Base-by-base conservation (phyloP, 2,888 invertebrate species). In the Rhimphoctona megacephalus region DNA sequence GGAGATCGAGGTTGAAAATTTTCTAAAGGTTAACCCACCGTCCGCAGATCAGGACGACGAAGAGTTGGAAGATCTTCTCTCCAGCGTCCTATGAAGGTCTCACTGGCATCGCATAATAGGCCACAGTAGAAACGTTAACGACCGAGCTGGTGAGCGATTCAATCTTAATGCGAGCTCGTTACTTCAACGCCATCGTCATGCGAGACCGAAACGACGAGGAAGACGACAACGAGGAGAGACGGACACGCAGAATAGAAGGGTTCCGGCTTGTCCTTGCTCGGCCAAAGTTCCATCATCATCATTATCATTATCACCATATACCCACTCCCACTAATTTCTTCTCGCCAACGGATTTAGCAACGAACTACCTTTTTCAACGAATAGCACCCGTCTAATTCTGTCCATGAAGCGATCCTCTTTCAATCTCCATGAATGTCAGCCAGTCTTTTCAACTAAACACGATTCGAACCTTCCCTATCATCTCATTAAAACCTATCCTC, bases 131-230 rank as follows among this genome's bases (percentile, higher is more conserved):
- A 89, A 89, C 85, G 91, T 91, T 91, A 92, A 92, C 91, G 92
- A 92, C 91, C 90, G 88, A 80, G 89, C 90, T 88, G 89, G 90
- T 90, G 90, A 89, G 90, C 90, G 90, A 92, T 92, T 92, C 91
- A 92, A 91, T 91, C 90, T 91, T 91, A 92, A 92, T 91, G 92
- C 90, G 87, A 85, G 90, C 89, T 91, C 92, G 90, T 92, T 92
- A 92, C 89, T 90, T 89, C 85, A 86, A 88, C 30, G 81, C 82
- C 85, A 87, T 89, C 67, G 83, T 54, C 85, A 81, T 81, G 72
- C 66, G 39, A 77, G 78, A 33, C 22, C 9, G 36, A 30, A 61
- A 22, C 39, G 76, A 78, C 52, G 72, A 79, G 49, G 69, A 86
- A 52, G 66, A 46, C 67, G 79, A 52, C 67, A 69, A 49, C 72